Evolutionary conservation across 1,140 invertebrate genomes (phyloP).

Genomic region (Micrasema longulum): DNA sequence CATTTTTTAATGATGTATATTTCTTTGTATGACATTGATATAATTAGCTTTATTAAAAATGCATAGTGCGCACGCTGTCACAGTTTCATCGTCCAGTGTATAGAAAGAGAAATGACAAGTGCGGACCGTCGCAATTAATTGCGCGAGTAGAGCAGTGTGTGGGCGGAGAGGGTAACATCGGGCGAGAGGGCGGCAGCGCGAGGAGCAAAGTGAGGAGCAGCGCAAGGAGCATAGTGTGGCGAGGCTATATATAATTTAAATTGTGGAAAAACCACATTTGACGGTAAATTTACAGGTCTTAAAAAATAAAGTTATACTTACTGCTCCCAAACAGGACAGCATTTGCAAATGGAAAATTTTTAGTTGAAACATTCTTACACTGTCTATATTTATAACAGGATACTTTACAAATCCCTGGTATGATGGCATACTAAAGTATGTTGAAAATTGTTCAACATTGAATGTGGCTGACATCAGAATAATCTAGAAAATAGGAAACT

Average conservation of each 20-base stretch:
- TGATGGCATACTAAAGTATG: conserved; percentile 76
- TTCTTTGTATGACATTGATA: too few species aligned
- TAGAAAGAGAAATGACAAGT: background rate
- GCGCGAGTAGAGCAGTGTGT: too few species aligned
- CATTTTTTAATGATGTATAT: too few species aligned
- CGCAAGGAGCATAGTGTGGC: too few species aligned
- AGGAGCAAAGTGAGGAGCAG: too few species aligned
- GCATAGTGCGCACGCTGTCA: too few species aligned
- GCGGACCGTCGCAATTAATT: too few species aligned
- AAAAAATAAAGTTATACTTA: conserved; percentile 18
- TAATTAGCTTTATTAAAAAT: too few species aligned
- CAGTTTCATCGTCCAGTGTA: background rate
- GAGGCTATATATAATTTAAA: background rate
- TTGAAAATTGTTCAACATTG: conserved; percentile 76
- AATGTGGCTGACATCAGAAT: conserved; percentile 92
- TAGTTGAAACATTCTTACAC: conserved; percentile 68
- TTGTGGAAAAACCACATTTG: background rate
- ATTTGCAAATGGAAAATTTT: conserved; percentile 77
- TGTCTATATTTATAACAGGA: conserved; percentile 71
- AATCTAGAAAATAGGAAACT: conserved; percentile 73
- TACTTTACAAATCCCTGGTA: conserved; percentile 61
- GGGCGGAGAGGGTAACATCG: too few species aligned
- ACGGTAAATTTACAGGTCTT: background rate
- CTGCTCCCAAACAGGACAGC: conserved; percentile 9
- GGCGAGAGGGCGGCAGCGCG: too few species aligned